Evolutionary conservation across 2,888 invertebrate genomes (phyloP).

Genomic region (Argyra leucocephala): DNA sequence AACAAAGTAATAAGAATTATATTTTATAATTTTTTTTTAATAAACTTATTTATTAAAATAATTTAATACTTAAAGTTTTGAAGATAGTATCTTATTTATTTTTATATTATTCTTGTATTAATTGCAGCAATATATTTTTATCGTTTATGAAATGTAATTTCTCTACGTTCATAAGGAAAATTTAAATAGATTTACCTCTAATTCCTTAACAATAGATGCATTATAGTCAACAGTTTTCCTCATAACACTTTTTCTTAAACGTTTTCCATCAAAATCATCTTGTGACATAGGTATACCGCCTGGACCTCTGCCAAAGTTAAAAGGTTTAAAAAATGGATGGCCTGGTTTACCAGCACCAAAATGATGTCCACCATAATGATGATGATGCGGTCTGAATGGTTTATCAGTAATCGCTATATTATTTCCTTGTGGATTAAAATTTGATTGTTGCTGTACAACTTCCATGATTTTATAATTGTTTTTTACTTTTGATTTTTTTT

Average conservation of each 20-base stretch:
- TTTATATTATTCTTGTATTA: no score
- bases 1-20: no score
- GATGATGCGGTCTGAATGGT: conserved; percentile 8
- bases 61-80: no score
- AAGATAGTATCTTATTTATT: no score
- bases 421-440: not conserved
- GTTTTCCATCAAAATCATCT: conserved; percentile 91
- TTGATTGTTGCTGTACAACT: not conserved
- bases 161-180: no score
- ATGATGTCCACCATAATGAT: conserved; percentile 23
- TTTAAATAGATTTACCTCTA: conserved; percentile 61
- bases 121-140: no score
- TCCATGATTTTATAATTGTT: not conserved
- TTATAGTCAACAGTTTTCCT: conserved; percentile 97
- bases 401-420: not conserved
- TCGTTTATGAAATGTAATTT: not conserved
- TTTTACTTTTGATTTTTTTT: no score
- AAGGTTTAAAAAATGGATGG: conserved; percentile 41
- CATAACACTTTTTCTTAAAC: conserved; percentile 90
- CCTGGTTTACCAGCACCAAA: conserved; percentile 37
- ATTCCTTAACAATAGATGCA: conserved; percentile 80
- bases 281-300: conserved; percentile 56
- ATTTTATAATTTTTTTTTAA: no score
- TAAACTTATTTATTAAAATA: no score
- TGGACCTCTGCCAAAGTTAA: conserved; percentile 44